Base-by-base conservation (phyloP, 53 echinoderm and acorn worm genomes). In the Glandiceps talaboti region DNA sequence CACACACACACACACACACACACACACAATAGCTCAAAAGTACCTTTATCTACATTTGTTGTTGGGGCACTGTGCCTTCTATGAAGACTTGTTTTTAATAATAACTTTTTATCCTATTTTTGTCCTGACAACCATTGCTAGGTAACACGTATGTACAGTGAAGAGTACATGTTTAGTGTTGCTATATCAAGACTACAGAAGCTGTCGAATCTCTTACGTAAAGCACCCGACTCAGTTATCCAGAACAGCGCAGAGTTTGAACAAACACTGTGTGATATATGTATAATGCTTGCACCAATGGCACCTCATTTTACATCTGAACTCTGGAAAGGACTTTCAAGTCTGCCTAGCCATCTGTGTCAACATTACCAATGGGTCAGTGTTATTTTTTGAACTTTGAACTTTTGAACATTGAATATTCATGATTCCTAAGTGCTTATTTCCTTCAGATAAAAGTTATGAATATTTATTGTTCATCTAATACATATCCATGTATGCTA, bases 231-330 rank as follows among this genome's bases (percentile, higher is more conserved):
- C 30, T 83, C 82, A 82, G 33, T 89, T 73, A 77, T 94, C 73
- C 75, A 82, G 33, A 1, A 76, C 28, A 85, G 89, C 73, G 88
- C 77, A 26, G 31, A 80, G 1, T 94, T 77, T 86, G 91, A 91
- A 81, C 83, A 88, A 26, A 88, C 93, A 0, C 80, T 99, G 32
- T 83, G 91, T 30, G 74, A 84, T 1, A 79, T 99, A 26, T 89
- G 84, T 32, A 80, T 90, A 80, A 94, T 99, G 99, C 76, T 91
- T 14, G 91, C 94, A 1, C 99, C 99, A 0, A 91, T 94, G 89
- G 99, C 99, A 26, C 99, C 99, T 14, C 88, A 87, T 73, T 82
- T 99, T 29, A 82, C 99, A 29, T 87, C 94, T 33, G 99, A 99
- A 85, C 82, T 99, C 86, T 99, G 99, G 99, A 82, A 80, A 33